Conservation (phyloP, 2,797 vertebrate genomes). For the Myripristis murdjan region DNA sequence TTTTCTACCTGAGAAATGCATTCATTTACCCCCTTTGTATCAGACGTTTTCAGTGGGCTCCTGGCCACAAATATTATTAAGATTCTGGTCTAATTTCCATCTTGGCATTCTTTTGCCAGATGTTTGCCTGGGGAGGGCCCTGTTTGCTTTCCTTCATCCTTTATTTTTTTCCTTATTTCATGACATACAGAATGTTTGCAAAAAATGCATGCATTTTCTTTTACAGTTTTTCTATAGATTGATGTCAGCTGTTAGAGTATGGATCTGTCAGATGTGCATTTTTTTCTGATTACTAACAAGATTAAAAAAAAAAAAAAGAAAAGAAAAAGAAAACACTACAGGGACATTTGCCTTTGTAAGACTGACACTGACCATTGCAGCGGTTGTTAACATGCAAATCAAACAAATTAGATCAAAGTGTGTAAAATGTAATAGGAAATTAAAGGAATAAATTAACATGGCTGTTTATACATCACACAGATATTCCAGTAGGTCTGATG, state of each 20-base stretch:
- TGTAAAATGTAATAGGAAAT: not conserved
- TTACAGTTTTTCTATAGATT: slow-evolving; percentile 11
- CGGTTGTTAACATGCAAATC: no score
- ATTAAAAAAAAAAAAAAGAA: not conserved
- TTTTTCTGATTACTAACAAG: not conserved
- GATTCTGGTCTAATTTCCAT: slow-evolving; percentile 68
- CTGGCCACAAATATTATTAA: slow-evolving; percentile 59
- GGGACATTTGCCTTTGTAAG: no score
- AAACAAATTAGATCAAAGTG: no score
- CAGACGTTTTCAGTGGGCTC: slow-evolving; percentile 51
- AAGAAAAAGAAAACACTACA: no score
- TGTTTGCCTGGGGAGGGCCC: slow-evolving; percentile 64
- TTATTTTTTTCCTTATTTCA: not conserved
- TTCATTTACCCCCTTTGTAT: slow-evolving; percentile 72
- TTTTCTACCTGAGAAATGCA: slow-evolving; percentile 58
- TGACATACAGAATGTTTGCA: slow-evolving; percentile 7
- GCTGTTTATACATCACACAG: slow-evolving; percentile 65
- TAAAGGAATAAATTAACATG: slow-evolving; percentile 1
- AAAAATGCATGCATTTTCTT: slow-evolving; percentile 37
- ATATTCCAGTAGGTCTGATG: slow-evolving; percentile 47
- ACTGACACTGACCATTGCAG: no score
- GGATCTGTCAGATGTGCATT: not conserved
- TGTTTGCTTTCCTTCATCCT: slow-evolving; percentile 61
- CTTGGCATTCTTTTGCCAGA: slow-evolving; percentile 66
- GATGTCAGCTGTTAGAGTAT: not conserved